Evolutionary conservation across 2,113 vertebrate species (phyloP).

Genomic region (Percopsis transmontana): DNA sequence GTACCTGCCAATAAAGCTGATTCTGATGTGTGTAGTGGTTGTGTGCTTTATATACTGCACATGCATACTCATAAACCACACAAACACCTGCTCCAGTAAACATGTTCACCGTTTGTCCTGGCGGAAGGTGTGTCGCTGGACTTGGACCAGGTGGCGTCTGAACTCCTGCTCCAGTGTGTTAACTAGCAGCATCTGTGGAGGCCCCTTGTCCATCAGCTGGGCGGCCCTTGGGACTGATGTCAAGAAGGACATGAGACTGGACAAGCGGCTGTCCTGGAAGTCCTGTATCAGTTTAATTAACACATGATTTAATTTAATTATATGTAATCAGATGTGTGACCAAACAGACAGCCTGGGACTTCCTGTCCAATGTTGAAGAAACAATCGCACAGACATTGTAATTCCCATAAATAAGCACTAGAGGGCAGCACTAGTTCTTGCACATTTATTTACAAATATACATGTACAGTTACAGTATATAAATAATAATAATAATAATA

Average conservation of each 20-base stretch:
- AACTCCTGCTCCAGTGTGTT: conserved; percentile 79
- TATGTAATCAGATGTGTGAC: too few relatives aligned
- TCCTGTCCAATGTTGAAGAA: neutral
- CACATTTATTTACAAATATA: neutral
- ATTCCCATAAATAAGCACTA: conserved; percentile 33
- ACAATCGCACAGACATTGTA: conserved; percentile 17
- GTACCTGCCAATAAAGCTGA: too few relatives aligned
- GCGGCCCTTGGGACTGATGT: conserved; percentile 75
- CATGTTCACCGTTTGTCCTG: conserved; percentile 70
- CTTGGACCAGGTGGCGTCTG: conserved; percentile 74
- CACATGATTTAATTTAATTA: too few relatives aligned
- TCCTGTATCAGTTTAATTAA: conserved; percentile 58
- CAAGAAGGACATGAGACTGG: conserved; percentile 71
- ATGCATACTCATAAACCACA: neutral
- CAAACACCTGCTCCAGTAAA: neutral
- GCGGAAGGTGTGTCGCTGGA: conserved; percentile 72
- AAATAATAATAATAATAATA: neutral
- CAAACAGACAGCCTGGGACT: neutral
- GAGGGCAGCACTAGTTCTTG: conserved; percentile 43
- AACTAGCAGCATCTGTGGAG: conserved; percentile 66
- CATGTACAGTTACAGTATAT: too few relatives aligned
- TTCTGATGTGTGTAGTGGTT: too few relatives aligned
- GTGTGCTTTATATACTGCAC: neutral
- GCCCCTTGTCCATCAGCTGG: conserved; percentile 78
- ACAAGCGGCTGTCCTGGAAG: conserved; percentile 71